These are phyloP conservation scores for Zapornia atra DNA, from an alignment of 2,113 vertebrate species.

Conservation along the genomic window DNA sequence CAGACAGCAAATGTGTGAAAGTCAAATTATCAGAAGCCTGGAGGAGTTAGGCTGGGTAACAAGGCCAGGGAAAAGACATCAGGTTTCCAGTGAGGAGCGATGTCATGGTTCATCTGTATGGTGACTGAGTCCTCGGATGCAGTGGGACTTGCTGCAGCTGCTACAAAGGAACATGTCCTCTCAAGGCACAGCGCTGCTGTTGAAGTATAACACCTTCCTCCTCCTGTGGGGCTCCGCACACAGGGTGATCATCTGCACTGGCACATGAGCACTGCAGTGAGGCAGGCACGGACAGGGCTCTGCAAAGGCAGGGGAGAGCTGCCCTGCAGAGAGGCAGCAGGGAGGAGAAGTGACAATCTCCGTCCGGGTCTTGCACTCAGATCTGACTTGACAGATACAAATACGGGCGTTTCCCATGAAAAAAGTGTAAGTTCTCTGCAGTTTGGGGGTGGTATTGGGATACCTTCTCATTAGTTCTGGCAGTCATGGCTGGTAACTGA, in stretches of 20 bases:
- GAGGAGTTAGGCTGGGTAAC: neutral
- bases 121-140: neutral
- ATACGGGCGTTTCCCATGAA: neutral
- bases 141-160: neutral
- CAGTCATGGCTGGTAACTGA: neutral
- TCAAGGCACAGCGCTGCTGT: neutral
- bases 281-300: neutral
- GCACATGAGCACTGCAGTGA: accelerated
- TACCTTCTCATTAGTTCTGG: neutral
- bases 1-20: accelerated
- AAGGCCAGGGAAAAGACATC: neutral
- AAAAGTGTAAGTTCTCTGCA: neutral
- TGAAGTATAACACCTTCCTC: neutral
- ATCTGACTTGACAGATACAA: neutral
- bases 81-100: neutral
- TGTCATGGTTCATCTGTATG: accelerated
- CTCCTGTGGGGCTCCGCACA: neutral
- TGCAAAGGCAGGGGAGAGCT: neutral
- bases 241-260: accelerated
- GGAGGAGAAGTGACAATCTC: neutral
- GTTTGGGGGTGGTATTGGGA: neutral
- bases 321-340: neutral
- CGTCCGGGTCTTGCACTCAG: neutral
- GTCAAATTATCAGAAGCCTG: neutral
- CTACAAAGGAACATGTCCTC: neutral